Evolutionary conservation across 2,888 invertebrate species (phyloP).

Genomic region (Opisthograptis luteolata): DNA sequence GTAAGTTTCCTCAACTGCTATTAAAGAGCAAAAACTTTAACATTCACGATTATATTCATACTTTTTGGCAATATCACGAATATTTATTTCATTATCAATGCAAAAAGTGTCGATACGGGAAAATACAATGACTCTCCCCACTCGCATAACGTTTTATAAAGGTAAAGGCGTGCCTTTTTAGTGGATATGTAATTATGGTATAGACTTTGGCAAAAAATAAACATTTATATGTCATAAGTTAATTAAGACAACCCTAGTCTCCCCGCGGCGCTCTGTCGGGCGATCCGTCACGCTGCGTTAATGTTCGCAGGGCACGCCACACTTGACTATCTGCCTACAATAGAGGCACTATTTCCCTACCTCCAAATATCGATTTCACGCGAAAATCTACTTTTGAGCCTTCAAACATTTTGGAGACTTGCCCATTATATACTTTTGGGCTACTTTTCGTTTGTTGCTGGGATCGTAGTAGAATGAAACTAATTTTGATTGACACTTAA

Average conservation of each 20-base stretch:
- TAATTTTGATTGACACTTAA: too few species aligned
- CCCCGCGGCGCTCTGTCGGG: conserved; percentile 56
- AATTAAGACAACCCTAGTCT: conserved; percentile 39
- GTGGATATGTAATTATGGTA: conserved; percentile 13
- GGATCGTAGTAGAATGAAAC: too few species aligned
- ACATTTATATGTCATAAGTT: conserved; percentile 29
- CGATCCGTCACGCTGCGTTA: conserved; percentile 83
- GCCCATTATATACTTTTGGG: conserved; percentile 7
- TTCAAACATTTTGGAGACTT: conserved; percentile 8
- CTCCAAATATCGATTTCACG: conserved; percentile 58
- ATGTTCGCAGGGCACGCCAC: conserved; percentile 78
- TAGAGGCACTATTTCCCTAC: conserved; percentile 56
- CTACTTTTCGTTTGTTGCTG: conserved; percentile 1
- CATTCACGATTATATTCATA: too few species aligned
- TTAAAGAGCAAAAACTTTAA: too few species aligned
- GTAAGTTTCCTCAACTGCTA: too few species aligned
- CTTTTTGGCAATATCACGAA: too few species aligned
- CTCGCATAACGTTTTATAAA: neutral
- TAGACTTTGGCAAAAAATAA: conserved; percentile 14
- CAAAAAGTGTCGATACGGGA: neutral
- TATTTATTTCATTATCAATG: neutral
- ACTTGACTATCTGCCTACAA: conserved; percentile 71
- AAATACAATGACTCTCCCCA: conserved; percentile 8
- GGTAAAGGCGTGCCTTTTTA: conserved; percentile 5
- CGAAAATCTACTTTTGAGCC: conserved; percentile 33